phyloP scores from a whole-genome alignment of 2,113 vertebrate species.

The Alectura lathami region DNA sequence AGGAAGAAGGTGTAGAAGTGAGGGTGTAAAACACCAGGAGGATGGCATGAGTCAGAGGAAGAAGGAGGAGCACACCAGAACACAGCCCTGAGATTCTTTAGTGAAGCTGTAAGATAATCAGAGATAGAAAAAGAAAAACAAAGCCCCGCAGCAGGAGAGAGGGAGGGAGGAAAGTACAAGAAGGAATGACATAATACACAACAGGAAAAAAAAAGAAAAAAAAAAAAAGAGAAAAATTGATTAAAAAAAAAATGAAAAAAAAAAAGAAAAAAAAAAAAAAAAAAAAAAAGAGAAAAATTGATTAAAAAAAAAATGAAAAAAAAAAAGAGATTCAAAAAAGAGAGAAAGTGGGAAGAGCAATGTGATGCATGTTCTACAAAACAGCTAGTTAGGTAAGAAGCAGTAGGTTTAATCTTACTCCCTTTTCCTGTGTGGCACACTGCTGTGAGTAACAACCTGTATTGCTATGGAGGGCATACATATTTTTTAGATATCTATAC shows the following conservation, averaged over 20 bases:
- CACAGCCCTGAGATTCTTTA: not conserved
- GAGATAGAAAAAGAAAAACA: not conserved
- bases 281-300: not conserved
- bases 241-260: not conserved
- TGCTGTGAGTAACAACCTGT: not conserved
- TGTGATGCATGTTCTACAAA: not conserved
- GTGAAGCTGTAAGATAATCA: not conserved
- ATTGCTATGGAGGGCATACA: not conserved
- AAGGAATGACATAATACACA: not conserved
- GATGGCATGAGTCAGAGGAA: not conserved
- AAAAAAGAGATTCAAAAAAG: not conserved
- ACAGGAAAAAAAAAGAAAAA: not conserved
- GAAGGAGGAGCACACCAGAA: not conserved
- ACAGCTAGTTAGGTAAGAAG: not conserved
- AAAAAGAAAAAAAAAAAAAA: not conserved
- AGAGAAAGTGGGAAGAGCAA: not conserved
- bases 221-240: not conserved
- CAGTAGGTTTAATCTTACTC: not conserved
- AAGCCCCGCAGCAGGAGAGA: not conserved
- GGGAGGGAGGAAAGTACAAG: not conserved
- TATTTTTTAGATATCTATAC: not conserved
- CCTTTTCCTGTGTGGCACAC: not conserved
- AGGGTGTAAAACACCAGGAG: not conserved
- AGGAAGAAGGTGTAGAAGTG: not conserved
- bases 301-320: no score